Evolutionary conservation across 2,113 vertebrate genomes (phyloP), one percentile per base, ranked within the genome.

Genomic region (Bothrops jararaca): DNA sequence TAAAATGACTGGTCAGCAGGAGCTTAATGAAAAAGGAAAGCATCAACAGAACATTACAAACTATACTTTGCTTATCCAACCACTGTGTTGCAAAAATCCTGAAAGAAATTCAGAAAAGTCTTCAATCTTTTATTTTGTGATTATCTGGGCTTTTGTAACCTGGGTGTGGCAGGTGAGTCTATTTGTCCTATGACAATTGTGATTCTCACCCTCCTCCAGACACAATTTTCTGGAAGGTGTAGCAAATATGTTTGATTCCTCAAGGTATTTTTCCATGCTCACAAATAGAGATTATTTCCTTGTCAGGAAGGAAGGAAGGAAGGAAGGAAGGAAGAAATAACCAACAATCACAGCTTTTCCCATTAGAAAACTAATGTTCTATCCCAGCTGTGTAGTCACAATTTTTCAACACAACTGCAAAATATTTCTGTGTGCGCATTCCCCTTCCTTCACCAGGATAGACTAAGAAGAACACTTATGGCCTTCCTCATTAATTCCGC

Each of bases 1-100:
- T 57, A 93, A 95, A 93, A 57, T 24, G 89, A 86, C 0, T 88
- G 26, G 8, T 89, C 91, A 88, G 0, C 1, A 50, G 34, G 34
- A 95, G 86, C 13, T 1, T 39, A 87, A 60, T 93, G 85, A 2
- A 87, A 91, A 60, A 90, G 91, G 74, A 29, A n/a, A 88, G 92
- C 85, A 69, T 0, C 74, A 90, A 74, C 1, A 34, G 64, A 69
- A 69, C 0, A 69, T 90, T 0, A 85, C 58, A 89, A 92, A 69
- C 6, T 39, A 0, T 4, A 45, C 11, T 6, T 86, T 42, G 42
- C 10, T n/a, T 0, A 52, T 91, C 4, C 60, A 57, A 48, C 22
- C 22, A 29, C n/a, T 34, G 2, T 0, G 13, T 74, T 74, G 29
- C n/a, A 74, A 34, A 74, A 74, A 34, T 74, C 64, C n/a, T 74